phyloP scores from a whole-genome alignment of 2,888 invertebrate genomes.

The Griposia aprilina region DNA sequence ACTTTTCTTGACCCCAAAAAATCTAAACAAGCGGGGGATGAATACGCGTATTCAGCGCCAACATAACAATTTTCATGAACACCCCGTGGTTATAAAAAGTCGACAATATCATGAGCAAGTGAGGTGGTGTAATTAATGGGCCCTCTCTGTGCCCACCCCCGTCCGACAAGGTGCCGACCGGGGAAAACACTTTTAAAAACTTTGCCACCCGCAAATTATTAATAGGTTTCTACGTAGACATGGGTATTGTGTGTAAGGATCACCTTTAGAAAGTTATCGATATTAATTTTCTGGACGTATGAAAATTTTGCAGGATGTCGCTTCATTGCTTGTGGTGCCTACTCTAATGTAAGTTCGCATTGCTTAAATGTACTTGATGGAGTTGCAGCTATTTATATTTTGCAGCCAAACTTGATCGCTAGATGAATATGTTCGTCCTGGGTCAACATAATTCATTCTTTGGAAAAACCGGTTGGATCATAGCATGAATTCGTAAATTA shows the following conservation, averaged over 20 bases:
- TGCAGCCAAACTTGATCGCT: neutral
- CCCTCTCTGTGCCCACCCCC: constrained; percentile 49
- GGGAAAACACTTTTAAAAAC: constrained; percentile 88
- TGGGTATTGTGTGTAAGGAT: constrained; percentile 65
- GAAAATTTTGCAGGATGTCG: neutral
- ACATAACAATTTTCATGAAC: constrained; percentile 71
- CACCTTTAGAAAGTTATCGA: constrained; percentile 39
- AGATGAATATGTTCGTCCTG: neutral
- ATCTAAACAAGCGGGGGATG: constrained; percentile 51
- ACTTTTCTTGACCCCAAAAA: constrained; percentile 39
- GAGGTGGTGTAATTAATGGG: constrained; percentile 85
- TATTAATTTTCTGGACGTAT: neutral
- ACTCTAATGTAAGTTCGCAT: neutral
- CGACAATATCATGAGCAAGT: constrained; percentile 84
- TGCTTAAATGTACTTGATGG: neutral
- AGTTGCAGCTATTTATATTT: neutral
- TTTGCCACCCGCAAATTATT: constrained; percentile 88
- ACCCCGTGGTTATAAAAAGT: constrained; percentile 77
- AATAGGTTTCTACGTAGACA: constrained; percentile 86
- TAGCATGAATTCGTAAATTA: neutral
- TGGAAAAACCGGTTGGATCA: too few relatives aligned
- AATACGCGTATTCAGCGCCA: constrained; percentile 57
- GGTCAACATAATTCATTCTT: neutral
- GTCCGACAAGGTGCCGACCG: constrained; percentile 74
- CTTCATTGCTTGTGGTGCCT: neutral